Base-by-base conservation (phyloP, 1,140 invertebrate genomes). In the Paralvinella palmiformis region DNA sequence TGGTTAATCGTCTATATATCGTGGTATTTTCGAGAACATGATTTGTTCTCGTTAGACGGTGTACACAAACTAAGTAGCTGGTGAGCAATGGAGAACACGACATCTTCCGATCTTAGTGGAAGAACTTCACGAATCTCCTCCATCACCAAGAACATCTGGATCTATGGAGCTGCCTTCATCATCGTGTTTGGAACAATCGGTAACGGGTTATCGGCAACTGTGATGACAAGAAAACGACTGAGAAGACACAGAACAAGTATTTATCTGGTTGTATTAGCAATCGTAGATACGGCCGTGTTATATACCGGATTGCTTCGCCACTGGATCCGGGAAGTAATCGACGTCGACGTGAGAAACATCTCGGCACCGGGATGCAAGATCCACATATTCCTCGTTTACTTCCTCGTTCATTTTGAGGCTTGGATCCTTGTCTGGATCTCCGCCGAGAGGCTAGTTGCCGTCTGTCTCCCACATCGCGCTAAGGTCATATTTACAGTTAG, bases 271-370 rank as follows among this genome's bases (percentile, higher is more conserved):
- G 68, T 71, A 6, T 68, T 81, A 22, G 79, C 79, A 0, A 65
- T 79, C 10, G 75, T 72, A 6, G 79, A 81, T 64, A 78, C 75
- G 33, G 37, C 71, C 0, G 74, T 79, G 6, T 66, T 81, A 7
- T 71, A 72, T 48, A 65, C 73, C 10, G 78, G 77, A 63, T 74
- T 60, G 15, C 41, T 78, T 31, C 75, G 77, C 50, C 75, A 73
- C 5, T 80, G 76, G 75, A 57, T 80, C 22, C 66, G 71, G 6
- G 64, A 69, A 10, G 64, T 69, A 17, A 67, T 69, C 48, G 53
- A 59, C 32, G 24, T 27, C 35, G 33, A 61, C 48, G n/a, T 56
- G 31, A n/a, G 32, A 20, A 17, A 55, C 36, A 31, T 33, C 37
- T 36, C 48, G 31, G 17, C 36, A 20, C 3, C 64, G 33, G 45